Percentiles rank a stretch among this genome's conserved stretches.
Conservation (phyloP, 2,888 invertebrate genomes). For the Stomorhina lunata region DNA sequence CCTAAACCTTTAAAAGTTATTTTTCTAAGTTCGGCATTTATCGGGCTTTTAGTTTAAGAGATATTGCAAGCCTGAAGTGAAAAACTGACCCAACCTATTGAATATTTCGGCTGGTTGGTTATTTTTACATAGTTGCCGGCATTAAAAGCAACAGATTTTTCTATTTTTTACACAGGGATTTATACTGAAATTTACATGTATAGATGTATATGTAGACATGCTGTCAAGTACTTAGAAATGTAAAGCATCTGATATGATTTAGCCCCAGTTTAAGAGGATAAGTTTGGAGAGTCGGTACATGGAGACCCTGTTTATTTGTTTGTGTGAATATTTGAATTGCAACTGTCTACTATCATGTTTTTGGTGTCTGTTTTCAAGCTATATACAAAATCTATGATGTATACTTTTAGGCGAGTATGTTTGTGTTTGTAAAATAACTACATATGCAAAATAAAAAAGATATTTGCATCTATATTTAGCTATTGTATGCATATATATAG, state of each 20-base stretch:
- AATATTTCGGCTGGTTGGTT: too few species aligned
- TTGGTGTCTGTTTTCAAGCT: constrained; percentile 48
- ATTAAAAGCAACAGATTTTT: constrained; percentile 56
- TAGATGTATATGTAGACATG: background rate
- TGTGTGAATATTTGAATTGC: background rate
- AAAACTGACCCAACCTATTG: too few species aligned
- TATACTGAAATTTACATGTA: background rate
- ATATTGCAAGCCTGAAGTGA: too few species aligned
- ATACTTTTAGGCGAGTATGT: too few species aligned
- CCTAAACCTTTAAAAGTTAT: too few species aligned
- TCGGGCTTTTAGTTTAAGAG: too few species aligned
- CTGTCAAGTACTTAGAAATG: constrained; percentile 29
- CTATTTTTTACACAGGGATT: background rate
- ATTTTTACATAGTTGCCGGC: constrained; percentile 49
- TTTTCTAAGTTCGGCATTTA: too few species aligned
- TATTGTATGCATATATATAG: constrained; percentile 32
- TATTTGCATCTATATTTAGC: background rate
- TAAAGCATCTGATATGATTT: constrained; percentile 50
- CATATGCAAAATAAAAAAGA: too few species aligned
- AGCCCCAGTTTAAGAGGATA: constrained; percentile 39
- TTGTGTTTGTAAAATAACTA: background rate
- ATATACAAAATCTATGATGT: constrained; percentile 29
- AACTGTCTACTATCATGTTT: background rate
- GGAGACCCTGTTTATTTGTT: background rate
- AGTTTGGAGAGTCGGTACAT: background rate